phyloP scores from a whole-genome alignment of 64 coral and sea anemone species.

The Astreopora myriophthalma region DNA sequence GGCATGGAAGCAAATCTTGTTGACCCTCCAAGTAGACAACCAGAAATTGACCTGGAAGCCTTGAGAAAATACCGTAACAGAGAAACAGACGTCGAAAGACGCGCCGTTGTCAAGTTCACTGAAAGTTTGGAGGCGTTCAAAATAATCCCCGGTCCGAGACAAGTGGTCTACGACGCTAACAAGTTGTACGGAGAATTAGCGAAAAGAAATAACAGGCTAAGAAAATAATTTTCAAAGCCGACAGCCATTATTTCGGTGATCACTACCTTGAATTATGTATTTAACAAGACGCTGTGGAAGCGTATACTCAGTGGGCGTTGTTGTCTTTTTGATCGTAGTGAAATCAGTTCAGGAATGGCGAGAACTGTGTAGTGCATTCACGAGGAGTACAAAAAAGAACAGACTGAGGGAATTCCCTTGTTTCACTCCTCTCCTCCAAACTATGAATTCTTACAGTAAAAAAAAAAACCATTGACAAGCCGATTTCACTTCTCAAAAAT shows the following conservation, averaged over 20 bases:
- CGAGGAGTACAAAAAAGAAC: too few relatives aligned
- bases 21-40: slow-evolving; percentile 56
- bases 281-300: too few relatives aligned
- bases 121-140: slow-evolving; percentile 66
- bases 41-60: slow-evolving; percentile 65
- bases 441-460: too few relatives aligned
- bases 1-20: slow-evolving; percentile 70
- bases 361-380: too few relatives aligned
- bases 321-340: too few relatives aligned
- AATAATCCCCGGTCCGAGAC: slow-evolving; percentile 68
- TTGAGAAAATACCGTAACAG: slow-evolving; percentile 59
- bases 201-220: not conserved
- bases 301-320: too few relatives aligned
- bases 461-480: too few relatives aligned
- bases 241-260: not conserved
- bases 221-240: not conserved
- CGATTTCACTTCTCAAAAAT: too few relatives aligned
- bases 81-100: slow-evolving; percentile 59
- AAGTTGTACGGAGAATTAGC: slow-evolving; percentile 53
- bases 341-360: too few relatives aligned
- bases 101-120: slow-evolving; percentile 61
- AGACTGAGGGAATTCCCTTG: too few relatives aligned
- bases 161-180: slow-evolving; percentile 69
- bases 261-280: too few relatives aligned
- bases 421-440: too few relatives aligned